Base-by-base conservation (phyloP, 2,888 invertebrate species). In the Sinodicranocentrus sp. region DNA sequence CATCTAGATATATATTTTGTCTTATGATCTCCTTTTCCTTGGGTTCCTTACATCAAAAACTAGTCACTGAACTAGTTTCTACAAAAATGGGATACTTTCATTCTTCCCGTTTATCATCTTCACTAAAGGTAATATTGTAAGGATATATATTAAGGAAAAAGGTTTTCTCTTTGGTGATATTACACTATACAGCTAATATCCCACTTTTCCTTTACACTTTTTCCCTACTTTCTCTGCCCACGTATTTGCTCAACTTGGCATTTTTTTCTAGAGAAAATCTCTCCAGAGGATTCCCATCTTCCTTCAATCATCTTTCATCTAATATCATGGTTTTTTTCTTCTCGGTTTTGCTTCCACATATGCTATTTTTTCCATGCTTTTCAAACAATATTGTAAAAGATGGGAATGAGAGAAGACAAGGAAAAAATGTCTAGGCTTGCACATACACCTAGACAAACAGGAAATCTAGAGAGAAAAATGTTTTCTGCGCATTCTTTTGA, bases 241-340 rank as follows among this genome's bases (percentile, higher is more conserved):
- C 33, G 10, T 6, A 33, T 10, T 33, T 6, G 33, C 25, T 19
- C 19, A 68, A 44, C 26, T 78, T 44, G 68, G 21, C 44, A 33
- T 78, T 63, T 33, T 68, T 43, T 70, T 21, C 25, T 23, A 23
- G 25, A 48, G 39, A 48, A 67, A 52, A 23, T 48, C 59, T 75
- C 73, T 44, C 82, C 48, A 25, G 82, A 73, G 82, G 68, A 28
- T 59, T 61, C 23, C 67, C 57, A 68, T 23, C 75, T 82, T 48
- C 68, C 82, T 82, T 82, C 75, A 82, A 82, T 82, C 82, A 82
- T 82, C 82, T 82, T 75, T 75, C 73, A 59, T 68, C 75, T 82
- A 54, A 73, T 73, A 72, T 80, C 65, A 67, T 77, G 44, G 28
- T 19, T 61, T 70, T 78, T n/a, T n/a, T n/a, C n/a, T n/a, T n/a